phyloP scores from a whole-genome alignment of 2,113 vertebrate species.

The Phylloscopus whistleri region DNA sequence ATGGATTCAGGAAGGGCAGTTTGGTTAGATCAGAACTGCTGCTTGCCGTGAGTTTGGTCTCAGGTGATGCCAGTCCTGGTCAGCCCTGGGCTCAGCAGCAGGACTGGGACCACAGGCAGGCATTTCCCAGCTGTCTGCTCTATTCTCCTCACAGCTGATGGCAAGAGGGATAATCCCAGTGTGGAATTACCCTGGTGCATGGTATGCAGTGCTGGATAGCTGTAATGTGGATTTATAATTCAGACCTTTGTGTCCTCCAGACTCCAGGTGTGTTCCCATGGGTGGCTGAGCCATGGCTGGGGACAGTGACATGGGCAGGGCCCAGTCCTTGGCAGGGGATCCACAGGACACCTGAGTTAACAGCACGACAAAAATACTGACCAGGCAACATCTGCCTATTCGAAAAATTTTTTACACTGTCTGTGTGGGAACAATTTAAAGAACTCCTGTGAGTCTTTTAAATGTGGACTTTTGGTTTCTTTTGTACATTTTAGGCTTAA shows the following conservation, averaged over 20 bases:
- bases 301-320: background rate
- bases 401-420: background rate
- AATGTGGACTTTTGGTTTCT: background rate
- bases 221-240: background rate
- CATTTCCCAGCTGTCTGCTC: background rate
- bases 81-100: background rate
- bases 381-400: background rate
- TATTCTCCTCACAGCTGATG: background rate
- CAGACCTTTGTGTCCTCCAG: background rate
- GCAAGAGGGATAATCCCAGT: background rate
- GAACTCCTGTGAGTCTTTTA: background rate
- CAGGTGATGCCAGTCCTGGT: too few relatives aligned
- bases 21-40: background rate
- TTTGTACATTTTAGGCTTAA: background rate
- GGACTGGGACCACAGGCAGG: fast-evolving
- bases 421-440: background rate
- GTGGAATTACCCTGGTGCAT: background rate
- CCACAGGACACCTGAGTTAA: background rate
- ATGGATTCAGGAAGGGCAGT: background rate
- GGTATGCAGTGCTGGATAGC: background rate
- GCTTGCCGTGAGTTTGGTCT: background rate
- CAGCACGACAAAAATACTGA: background rate
- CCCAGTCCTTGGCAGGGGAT: background rate
- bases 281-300: fast-evolving
- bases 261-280: background rate